Percentiles rank a stretch among this genome's conserved stretches.
Evolutionary conservation across 2,888 invertebrate species (phyloP).

Genomic region (Dusona sp.): DNA sequence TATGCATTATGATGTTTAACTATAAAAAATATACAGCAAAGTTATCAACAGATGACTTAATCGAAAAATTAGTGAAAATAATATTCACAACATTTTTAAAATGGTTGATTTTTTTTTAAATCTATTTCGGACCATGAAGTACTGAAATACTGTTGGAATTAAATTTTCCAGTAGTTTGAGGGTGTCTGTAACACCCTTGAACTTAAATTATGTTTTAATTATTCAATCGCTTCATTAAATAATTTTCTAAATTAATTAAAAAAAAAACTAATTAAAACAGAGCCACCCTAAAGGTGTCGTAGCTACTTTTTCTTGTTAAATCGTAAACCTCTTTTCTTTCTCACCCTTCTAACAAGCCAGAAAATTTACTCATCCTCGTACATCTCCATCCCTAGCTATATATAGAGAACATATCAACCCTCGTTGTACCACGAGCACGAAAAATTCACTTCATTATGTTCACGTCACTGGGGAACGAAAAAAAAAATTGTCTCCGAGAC

Average conservation of each 20-base stretch:
- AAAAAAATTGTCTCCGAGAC: constrained; percentile 19
- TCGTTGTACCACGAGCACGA: constrained; percentile 36
- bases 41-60: too few species aligned
- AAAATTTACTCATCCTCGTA: constrained; percentile 57
- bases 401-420: background rate
- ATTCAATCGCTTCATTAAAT: background rate
- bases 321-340: constrained; percentile 44
- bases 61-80: too few species aligned
- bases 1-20: too few species aligned
- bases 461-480: constrained; percentile 6
- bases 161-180: background rate
- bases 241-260: background rate
- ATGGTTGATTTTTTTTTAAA: background rate
- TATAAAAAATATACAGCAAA: too few species aligned
- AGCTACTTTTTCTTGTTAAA: constrained; percentile 52
- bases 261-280: constrained; percentile 61
- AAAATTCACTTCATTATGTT: constrained; percentile 51
- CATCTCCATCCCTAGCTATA: constrained; percentile 13
- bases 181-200: background rate
- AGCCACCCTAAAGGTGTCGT: constrained; percentile 19
- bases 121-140: background rate
- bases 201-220: background rate
- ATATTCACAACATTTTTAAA: too few species aligned
- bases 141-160: background rate
- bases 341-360: constrained; percentile 27